Evolutionary conservation across 2,113 vertebrate species (phyloP).

Genomic region (Nesoenas mayeri): DNA sequence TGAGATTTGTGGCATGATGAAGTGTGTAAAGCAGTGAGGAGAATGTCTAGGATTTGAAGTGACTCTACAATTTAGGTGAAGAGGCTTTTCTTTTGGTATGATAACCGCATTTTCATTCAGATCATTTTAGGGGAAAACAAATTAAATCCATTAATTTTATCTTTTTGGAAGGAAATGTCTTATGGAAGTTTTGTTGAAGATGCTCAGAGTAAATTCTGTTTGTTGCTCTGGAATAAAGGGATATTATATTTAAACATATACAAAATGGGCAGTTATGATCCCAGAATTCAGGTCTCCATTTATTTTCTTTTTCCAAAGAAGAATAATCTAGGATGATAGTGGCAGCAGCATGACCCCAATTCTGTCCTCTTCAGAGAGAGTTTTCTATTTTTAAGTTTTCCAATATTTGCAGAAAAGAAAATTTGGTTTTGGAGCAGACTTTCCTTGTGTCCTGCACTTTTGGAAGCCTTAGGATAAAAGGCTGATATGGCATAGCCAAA

Average conservation of each 20-base stretch:
- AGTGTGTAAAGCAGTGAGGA: neutral
- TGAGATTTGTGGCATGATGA: neutral
- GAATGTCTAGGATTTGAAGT: neutral
- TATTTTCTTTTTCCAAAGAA: neutral
- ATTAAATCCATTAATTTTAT: neutral
- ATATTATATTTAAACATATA: neutral
- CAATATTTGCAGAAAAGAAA: neutral
- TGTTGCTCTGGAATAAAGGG: neutral
- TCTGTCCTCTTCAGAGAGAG: neutral
- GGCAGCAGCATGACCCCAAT: rapidly evolving
- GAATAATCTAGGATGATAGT: neutral
- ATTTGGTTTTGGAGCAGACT: neutral
- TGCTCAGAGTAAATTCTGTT: neutral
- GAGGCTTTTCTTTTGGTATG: neutral
- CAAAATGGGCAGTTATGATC: neutral
- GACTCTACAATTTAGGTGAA: neutral
- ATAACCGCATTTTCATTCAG: neutral
- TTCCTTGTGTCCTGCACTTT: neutral
- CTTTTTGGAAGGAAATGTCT: neutral
- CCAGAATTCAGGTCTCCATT: neutral
- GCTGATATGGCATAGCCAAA: neutral
- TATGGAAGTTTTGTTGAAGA: neutral
- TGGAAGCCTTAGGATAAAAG: neutral
- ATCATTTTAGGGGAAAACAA: neutral
- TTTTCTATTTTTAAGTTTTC: neutral